Evolutionary conservation across 2,888 invertebrate genomes (phyloP), one percentile per base, ranked within the genome.

Genomic region (Lissonota sp.): DNA sequence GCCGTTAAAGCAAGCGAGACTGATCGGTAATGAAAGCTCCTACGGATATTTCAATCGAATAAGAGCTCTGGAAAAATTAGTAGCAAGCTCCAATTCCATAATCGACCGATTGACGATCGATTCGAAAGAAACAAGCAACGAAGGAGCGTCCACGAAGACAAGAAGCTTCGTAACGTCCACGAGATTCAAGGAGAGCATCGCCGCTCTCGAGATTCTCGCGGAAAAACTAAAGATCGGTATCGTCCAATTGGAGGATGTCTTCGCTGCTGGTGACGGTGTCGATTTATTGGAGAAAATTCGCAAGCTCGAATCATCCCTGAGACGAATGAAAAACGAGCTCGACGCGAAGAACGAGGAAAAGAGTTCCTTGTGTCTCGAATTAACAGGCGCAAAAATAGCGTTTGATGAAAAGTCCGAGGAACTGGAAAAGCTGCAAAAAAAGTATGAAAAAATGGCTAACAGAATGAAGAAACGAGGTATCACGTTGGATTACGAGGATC

Each of bases 211-310:
- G 10, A 42, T 7, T 16, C 67, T 83, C 55, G 79, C 84, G 5
- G 83, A 80, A 57, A 82, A 79, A 40, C 40, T 86, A n/a, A 85
- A 83, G 26, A 42, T 51, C 46, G 82, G 79, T 53, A 83, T 87
- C 6, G 83, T 84, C 55, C 84, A 86, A 46, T 76, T 87, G 64
- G 87, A 87, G 55, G 64, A 67, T 14, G 74, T 82, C 37, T 84
- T 85, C 6, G 60, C 64, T 0, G 74, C 81, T 1, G 69, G 64
- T n/a, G 84, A 87, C 55, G 63, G 75, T 12, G 44, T 67, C 16
- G 79, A 66, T 55, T 63, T 75, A 58, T 64, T 82, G 14, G 78
- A 78, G 49, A 84, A 82, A 67, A 84, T 86, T 69, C 80, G 83
- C 0, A 81, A 84, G n/a, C 63, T 89, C n/a, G 86, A 87, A 16